Conservation (phyloP, 2,888 invertebrate species). For the Achlya flavicornis region DNA sequence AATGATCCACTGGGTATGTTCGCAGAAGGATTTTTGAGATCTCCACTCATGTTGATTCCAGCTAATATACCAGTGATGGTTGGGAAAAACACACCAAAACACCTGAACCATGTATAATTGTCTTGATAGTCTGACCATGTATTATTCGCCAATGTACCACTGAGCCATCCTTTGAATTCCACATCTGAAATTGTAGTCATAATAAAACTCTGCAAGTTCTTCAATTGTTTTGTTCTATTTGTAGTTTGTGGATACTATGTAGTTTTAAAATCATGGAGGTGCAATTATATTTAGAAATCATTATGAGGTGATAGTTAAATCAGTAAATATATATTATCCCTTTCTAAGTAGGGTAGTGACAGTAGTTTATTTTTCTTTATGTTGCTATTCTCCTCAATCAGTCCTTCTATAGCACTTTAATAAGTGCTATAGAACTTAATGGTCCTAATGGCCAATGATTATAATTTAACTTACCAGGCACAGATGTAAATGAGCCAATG, state of each 20-base stretch:
- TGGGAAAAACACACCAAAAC: constrained; percentile 98
- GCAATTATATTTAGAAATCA: no score
- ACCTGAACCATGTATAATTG: constrained; percentile 96
- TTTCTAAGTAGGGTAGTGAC: no score
- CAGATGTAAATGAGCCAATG: constrained; percentile 93
- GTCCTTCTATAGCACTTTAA: no score
- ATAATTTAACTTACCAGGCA: constrained; percentile 84
- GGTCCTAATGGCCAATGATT: not conserved
- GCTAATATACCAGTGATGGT: constrained; percentile 98
- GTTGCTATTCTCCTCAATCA: no score
- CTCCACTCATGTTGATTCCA: constrained; percentile 99
- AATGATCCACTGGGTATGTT: constrained; percentile 98
- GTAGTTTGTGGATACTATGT: not conserved
- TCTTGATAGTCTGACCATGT: constrained; percentile 91
- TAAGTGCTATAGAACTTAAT: no score
- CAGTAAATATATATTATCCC: no score
- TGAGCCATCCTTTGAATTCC: constrained; percentile 95
- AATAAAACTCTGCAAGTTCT: not conserved
- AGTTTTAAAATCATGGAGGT: not conserved
- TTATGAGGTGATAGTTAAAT: no score
- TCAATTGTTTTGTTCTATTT: not conserved
- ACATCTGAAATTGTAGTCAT: constrained; percentile 75
- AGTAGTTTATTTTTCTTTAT: no score
- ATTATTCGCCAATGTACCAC: constrained; percentile 91
- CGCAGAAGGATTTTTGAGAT: constrained; percentile 94